These are phyloP conservation scores for Chrysopilus asiliformis DNA, from an alignment of 2,888 invertebrate genomes.

Conservation along the genomic window DNA sequence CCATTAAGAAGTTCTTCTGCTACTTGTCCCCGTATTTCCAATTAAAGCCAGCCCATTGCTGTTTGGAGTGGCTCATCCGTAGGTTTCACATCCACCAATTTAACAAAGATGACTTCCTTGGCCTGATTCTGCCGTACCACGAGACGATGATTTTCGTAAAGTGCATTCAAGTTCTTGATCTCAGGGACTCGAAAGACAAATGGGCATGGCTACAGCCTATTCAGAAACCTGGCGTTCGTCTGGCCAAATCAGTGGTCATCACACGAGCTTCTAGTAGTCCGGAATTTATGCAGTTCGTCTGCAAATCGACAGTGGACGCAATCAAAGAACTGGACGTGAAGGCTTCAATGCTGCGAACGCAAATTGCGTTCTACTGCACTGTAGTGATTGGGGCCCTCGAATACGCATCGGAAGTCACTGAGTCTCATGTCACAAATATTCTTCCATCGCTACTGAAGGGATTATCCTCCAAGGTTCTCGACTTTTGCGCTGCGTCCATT, in stretches of 20 bases:
- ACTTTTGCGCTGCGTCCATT: constrained; percentile 60
- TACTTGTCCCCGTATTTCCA: constrained; percentile 80
- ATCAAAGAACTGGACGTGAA: constrained; percentile 46
- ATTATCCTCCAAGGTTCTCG: constrained; percentile 49
- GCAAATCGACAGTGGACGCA: constrained; percentile 42
- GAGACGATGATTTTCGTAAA: constrained; percentile 79
- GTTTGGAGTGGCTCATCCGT: constrained; percentile 89
- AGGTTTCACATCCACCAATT: constrained; percentile 80
- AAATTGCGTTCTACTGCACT: constrained; percentile 70
- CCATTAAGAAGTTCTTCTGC: constrained; percentile 65
- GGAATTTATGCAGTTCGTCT: constrained; percentile 49
- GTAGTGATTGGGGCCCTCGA: constrained; percentile 59
- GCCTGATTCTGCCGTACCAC: constrained; percentile 81
- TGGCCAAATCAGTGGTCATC: constrained; percentile 57
- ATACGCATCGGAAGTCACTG: constrained; percentile 40
- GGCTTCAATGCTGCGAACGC: constrained; percentile 48
- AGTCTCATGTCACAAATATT: constrained; percentile 52
- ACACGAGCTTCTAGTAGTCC: constrained; percentile 55
- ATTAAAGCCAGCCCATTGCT: constrained; percentile 67
- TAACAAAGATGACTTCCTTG: constrained; percentile 68
- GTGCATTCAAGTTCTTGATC: constrained; percentile 60
- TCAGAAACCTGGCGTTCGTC: constrained; percentile 59
- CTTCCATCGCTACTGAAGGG: constrained; percentile 60
- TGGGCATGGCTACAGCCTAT: constrained; percentile 67
- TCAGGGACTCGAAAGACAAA: constrained; percentile 44